Percentiles rank a stretch among this genome's conserved stretches.
phyloP scores from a whole-genome alignment of 2,113 vertebrate genomes.

The Rousettus leschenaultii region DNA sequence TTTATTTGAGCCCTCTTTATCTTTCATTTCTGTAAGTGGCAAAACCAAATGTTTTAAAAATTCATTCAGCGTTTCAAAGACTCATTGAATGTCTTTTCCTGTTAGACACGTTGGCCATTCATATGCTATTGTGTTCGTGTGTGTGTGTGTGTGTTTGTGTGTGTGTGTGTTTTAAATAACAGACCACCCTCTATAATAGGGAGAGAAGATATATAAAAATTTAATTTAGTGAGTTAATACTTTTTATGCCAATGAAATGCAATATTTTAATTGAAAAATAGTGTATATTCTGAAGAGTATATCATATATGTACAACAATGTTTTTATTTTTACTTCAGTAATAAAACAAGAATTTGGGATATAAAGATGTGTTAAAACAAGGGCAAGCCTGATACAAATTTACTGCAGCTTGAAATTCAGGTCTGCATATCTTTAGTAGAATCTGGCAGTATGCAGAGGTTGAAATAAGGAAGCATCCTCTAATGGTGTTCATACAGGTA shows the following conservation, averaged over 20 bases:
- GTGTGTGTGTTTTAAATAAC: background rate
- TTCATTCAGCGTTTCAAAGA: background rate
- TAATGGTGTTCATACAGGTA: background rate
- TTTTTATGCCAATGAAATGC: background rate
- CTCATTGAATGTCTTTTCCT: background rate
- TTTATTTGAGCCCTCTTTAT: background rate
- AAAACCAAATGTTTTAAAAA: background rate
- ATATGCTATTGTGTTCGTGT: background rate
- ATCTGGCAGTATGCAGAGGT: background rate
- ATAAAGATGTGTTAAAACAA: background rate
- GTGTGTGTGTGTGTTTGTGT: no score
- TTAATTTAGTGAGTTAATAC: background rate
- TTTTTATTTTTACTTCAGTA: background rate
- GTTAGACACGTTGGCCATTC: background rate
- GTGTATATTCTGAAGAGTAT: background rate
- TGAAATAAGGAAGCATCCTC: background rate
- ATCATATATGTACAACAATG: background rate
- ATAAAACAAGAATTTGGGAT: background rate
- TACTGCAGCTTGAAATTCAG: background rate
- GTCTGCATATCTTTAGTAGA: background rate
- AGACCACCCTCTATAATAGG: background rate
- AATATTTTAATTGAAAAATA: background rate
- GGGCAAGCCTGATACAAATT: background rate
- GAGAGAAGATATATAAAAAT: background rate
- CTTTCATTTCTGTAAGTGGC: conserved; percentile 10